Evolutionary conservation across 2,888 invertebrate genomes (phyloP).

Genomic region (Philopedon plagiatum): DNA sequence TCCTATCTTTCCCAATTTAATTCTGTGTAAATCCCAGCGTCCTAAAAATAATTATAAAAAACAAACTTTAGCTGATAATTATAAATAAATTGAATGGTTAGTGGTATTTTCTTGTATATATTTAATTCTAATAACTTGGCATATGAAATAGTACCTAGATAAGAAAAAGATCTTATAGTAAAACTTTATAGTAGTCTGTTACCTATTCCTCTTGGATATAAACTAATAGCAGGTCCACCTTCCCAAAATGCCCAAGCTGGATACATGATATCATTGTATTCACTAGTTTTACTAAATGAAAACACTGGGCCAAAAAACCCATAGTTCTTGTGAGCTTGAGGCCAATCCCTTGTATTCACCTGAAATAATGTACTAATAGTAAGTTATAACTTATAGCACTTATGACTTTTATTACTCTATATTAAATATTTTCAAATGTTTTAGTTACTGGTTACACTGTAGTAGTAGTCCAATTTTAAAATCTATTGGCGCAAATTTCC

Average conservation of each 20-base stretch:
- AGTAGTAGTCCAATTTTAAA: too few relatives aligned
- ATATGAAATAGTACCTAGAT: too few relatives aligned
- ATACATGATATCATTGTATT: conserved; percentile 92
- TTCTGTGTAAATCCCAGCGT: conserved; percentile 89
- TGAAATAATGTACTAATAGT: background rate
- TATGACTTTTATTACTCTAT: too few relatives aligned
- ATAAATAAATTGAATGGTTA: background rate
- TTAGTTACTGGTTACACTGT: too few relatives aligned
- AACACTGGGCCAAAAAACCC: conserved; percentile 84
- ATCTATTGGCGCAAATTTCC: too few relatives aligned
- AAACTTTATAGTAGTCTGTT: conserved; percentile 38
- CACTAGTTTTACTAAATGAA: conserved; percentile 93
- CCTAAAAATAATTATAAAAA: conserved; percentile 69
- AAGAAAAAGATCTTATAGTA: too few relatives aligned
- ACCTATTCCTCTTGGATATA: conserved; percentile 91
- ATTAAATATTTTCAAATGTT: too few relatives aligned
- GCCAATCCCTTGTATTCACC: conserved; percentile 94
- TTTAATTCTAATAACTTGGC: too few relatives aligned
- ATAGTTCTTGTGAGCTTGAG: conserved; percentile 81
- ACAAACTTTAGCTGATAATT: background rate
- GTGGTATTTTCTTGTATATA: too few relatives aligned
- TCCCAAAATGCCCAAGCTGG: conserved; percentile 99
- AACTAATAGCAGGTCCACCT: conserved; percentile 95
- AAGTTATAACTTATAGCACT: too few relatives aligned
- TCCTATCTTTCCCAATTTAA: conserved; percentile 72